Evolutionary conservation across 2,797 vertebrate genomes (phyloP).

Genomic region (Lepilemur septentrionalis): DNA sequence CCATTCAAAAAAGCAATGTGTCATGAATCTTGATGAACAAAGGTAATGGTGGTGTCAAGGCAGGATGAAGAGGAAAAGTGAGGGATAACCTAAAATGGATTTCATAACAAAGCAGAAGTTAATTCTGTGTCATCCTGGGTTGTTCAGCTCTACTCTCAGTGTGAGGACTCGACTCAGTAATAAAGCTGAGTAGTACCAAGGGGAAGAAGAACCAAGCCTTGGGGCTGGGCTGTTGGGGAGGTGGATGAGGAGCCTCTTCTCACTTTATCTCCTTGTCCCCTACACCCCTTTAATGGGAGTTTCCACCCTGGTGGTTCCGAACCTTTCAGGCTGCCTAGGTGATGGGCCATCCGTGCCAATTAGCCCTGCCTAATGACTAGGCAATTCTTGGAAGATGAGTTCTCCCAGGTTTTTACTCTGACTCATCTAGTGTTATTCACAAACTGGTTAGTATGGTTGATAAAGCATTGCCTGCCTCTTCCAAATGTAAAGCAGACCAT

Average conservation of each 20-base stretch:
- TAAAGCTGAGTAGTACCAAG: not conserved
- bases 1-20: not conserved
- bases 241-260: not conserved
- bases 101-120: not conserved
- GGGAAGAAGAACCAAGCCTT: not conserved
- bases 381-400: not conserved
- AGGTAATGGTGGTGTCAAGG: not conserved
- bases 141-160: not conserved
- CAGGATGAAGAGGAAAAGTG: not conserved
- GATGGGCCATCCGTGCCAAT: not conserved
- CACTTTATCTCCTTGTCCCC: rapidly evolving
- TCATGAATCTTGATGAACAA: not conserved
- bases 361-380: not conserved
- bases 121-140: not conserved
- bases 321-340: not conserved
- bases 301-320: not conserved
- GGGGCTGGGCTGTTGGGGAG: not conserved
- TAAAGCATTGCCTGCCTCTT: not conserved
- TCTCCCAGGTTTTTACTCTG: not conserved
- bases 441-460: not conserved
- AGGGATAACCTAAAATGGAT: not conserved
- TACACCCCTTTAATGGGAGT: not conserved
- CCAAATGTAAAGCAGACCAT: not conserved
- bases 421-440: not conserved
- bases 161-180: not conserved